Evolutionary conservation across 2,888 invertebrate species (phyloP).

Genomic region (Andrena marginata): DNA sequence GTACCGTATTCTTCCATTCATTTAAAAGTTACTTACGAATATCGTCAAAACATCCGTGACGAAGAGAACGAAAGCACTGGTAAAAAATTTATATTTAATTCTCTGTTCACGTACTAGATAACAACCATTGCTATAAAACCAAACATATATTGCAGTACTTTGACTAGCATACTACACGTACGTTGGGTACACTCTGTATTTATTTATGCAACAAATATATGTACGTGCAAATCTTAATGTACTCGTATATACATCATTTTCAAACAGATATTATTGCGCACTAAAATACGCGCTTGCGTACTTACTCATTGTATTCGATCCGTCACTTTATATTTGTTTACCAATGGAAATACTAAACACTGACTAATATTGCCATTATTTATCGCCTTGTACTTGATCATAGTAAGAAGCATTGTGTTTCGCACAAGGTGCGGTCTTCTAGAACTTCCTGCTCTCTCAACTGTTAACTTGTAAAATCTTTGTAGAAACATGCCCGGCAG

Average conservation of each 20-base stretch:
- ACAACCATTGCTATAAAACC: slow-evolving; percentile 48
- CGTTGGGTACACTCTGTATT: slow-evolving; percentile 28
- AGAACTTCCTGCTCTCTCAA: slow-evolving; percentile 25
- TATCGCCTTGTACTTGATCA: slow-evolving; percentile 67
- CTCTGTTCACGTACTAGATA: slow-evolving; percentile 37
- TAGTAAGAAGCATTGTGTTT: slow-evolving; percentile 55
- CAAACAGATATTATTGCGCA: slow-evolving; percentile 19
- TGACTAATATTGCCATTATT: slow-evolving; percentile 67
- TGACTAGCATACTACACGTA: slow-evolving; percentile 58
- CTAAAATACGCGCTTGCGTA: slow-evolving; percentile 40
- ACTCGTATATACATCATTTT: slow-evolving; percentile 43
- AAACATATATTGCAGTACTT: slow-evolving; percentile 52
- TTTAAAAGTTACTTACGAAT: slow-evolving; percentile 46
- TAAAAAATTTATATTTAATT: slow-evolving; percentile 61
- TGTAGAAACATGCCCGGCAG: slow-evolving; percentile 62
- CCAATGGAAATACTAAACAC: slow-evolving; percentile 57
- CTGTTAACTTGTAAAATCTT: slow-evolving; percentile 46
- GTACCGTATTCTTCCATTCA: slow-evolving; percentile 16
- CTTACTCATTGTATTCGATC: slow-evolving; percentile 29
- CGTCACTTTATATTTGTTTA: slow-evolving; percentile 27
- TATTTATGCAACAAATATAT: slow-evolving; percentile 39
- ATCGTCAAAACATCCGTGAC: slow-evolving; percentile 28
- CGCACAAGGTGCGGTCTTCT: not conserved
- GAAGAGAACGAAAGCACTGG: slow-evolving; percentile 36
- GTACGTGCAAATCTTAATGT: slow-evolving; percentile 44